Evolutionary conservation across 1,140 invertebrate species (phyloP).

Genomic region (Zaprionus davidi): DNA sequence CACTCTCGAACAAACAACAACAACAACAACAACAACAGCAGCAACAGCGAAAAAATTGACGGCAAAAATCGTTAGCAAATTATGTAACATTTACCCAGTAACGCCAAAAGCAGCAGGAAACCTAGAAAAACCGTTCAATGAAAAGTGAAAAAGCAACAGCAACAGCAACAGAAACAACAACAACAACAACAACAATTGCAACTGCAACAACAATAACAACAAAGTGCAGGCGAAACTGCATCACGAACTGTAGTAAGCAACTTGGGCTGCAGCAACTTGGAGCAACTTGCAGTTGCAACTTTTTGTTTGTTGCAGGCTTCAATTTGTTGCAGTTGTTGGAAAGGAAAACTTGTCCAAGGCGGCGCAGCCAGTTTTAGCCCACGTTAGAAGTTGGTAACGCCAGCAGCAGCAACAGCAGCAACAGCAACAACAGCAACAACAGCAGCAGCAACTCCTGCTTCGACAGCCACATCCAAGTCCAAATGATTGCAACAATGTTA

Average conservation of each 20-base stretch:
- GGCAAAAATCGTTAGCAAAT: constrained; percentile 42
- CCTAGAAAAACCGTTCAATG: constrained; percentile 75
- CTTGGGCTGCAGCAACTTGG: constrained; percentile 4
- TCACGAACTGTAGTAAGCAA: constrained; percentile 57
- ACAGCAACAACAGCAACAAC: constrained; percentile 5
- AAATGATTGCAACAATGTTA: constrained; percentile 59
- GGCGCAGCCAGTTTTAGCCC: constrained; percentile 46
- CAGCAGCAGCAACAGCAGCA: constrained; percentile 38
- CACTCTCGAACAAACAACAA: constrained; percentile 6
- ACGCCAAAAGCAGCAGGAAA: constrained; percentile 79
- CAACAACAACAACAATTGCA: background rate
- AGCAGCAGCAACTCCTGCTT: constrained; percentile 18
- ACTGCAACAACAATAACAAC: background rate
- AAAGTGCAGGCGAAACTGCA: constrained; percentile 38
- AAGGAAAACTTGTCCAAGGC: constrained; percentile 66
- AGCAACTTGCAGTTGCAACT: constrained; percentile 13
- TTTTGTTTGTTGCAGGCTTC: constrained; percentile 14
- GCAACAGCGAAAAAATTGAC: constrained; percentile 23
- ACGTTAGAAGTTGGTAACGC: constrained; percentile 42
- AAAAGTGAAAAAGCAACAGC: constrained; percentile 58
- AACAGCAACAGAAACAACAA: constrained; percentile 14
- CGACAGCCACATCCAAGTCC: constrained; percentile 35
- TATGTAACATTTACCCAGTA: constrained; percentile 81
- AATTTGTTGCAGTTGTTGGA: constrained; percentile 47
- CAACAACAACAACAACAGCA: background rate